Evolutionary conservation across 2,888 invertebrate species (phyloP).

Genomic region (Anaspis maculata): DNA sequence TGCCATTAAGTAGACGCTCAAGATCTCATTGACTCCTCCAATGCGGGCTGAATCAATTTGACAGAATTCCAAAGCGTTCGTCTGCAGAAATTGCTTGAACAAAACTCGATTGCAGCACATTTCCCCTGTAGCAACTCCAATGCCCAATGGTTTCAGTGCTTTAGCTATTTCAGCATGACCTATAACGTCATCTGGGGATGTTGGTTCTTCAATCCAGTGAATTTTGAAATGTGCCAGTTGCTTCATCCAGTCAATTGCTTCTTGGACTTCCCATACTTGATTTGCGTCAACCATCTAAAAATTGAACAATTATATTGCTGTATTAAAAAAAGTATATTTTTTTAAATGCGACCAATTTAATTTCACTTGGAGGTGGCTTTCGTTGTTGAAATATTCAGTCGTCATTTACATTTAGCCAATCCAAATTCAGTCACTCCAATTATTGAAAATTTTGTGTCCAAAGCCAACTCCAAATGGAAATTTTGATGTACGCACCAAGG

Average conservation of each 20-base stretch:
- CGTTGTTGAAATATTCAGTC: no score
- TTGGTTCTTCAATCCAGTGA: constrained; percentile 90
- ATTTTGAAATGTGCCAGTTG: constrained; percentile 64
- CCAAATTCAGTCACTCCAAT: no score
- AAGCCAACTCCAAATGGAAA: not conserved
- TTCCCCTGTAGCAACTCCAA: constrained; percentile 87
- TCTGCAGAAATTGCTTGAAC: constrained; percentile 84
- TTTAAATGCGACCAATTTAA: no score
- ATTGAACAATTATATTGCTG: not conserved
- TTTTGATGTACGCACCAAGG: constrained; percentile 48
- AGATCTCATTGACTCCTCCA: constrained; percentile 81
- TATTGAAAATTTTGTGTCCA: constrained; percentile 1
- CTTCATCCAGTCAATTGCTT: constrained; percentile 83
- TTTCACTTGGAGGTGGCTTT: no score
- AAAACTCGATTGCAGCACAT: constrained; percentile 86
- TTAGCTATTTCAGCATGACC: constrained; percentile 75
- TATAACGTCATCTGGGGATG: constrained; percentile 83
- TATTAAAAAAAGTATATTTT: constrained; percentile 1
- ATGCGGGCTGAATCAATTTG: constrained; percentile 86
- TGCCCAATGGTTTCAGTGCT: constrained; percentile 62
- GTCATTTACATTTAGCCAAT: no score
- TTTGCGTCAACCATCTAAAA: constrained; percentile 78
- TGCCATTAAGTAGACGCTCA: constrained; percentile 84
- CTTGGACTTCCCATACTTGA: constrained; percentile 79
- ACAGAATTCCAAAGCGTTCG: constrained; percentile 74